A percentile compares a stretch with the other conserved stretches of the same genome.
phyloP scores from a whole-genome alignment of 2,113 vertebrate species.

The Jaculus jaculus region DNA sequence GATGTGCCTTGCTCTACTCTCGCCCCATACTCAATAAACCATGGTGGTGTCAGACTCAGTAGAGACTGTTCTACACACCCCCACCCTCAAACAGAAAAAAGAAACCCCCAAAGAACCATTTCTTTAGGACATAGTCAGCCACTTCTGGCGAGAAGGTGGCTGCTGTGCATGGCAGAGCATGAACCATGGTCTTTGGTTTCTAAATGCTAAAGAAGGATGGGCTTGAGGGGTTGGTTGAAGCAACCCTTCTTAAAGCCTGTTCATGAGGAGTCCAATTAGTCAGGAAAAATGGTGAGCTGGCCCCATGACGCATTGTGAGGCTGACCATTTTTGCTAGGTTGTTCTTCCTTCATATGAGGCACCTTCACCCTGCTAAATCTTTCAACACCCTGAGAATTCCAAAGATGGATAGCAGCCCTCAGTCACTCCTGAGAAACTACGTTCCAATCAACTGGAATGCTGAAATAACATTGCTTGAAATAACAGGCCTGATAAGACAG shows the following conservation, averaged over 20 bases:
- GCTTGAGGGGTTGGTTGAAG: neutral
- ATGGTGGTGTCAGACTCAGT: neutral
- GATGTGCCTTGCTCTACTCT: neutral
- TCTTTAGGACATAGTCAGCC: neutral
- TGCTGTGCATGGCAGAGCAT: neutral
- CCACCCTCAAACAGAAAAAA: neutral
- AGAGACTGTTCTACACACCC: too few species aligned
- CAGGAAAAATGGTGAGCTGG: neutral
- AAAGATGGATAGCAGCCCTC: neutral
- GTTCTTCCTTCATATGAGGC: too few species aligned
- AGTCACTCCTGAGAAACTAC: fast-evolving
- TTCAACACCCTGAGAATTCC: too few species aligned
- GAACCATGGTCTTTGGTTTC: neutral
- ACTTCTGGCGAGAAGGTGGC: neutral
- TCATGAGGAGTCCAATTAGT: too few species aligned
- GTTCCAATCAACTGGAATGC: too few species aligned
- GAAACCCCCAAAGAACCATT: neutral
- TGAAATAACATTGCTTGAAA: neutral
- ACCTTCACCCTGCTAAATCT: too few species aligned
- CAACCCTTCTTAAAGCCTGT: neutral
- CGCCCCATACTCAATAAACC: neutral
- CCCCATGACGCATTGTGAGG: neutral
- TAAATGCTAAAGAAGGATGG: neutral
- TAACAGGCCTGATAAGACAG: fast-evolving
- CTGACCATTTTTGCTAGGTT: too few species aligned